These are phyloP conservation scores for Harpagoxenus sublaevis DNA, from an alignment of 2,888 invertebrate species.

Conservation along the genomic window DNA sequence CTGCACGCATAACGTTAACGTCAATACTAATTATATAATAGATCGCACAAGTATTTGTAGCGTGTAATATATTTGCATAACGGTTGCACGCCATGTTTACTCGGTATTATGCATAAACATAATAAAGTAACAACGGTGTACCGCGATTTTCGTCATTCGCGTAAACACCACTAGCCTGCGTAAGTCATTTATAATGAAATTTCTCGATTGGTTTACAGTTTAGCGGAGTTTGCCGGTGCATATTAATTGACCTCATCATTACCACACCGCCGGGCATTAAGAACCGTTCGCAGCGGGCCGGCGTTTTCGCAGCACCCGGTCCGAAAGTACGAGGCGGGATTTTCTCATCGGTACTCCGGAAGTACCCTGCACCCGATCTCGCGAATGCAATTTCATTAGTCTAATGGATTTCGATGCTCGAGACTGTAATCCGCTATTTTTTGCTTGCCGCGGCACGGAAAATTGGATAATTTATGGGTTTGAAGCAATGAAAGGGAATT, in stretches of 20 bases:
- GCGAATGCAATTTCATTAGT: conserved; percentile 65
- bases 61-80: background rate
- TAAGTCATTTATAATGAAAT: conserved; percentile 32
- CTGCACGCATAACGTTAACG: background rate
- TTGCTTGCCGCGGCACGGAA: conserved; percentile 33
- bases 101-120: background rate
- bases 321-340: conserved; percentile 39
- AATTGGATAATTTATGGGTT: conserved; percentile 51
- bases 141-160: background rate
- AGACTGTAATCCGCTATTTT: conserved; percentile 52
- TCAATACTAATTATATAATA: background rate
- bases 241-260: conserved; percentile 41
- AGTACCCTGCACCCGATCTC: conserved; percentile 21
- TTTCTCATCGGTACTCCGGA: conserved; percentile 32
- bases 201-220: conserved; percentile 15
- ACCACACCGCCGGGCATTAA: background rate
- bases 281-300: background rate
- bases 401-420: conserved; percentile 67
- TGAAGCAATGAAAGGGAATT: conserved; percentile 56
- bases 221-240: background rate
- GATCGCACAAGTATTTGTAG: background rate
- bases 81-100: background rate
- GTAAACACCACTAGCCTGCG: background rate
- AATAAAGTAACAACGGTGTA: background rate
- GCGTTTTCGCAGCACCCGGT: background rate